Evolutionary conservation across 53 echinoderm and acorn worm genomes (phyloP), one percentile per base, ranked within the genome.

Genomic region (Zoroaster sp.): DNA sequence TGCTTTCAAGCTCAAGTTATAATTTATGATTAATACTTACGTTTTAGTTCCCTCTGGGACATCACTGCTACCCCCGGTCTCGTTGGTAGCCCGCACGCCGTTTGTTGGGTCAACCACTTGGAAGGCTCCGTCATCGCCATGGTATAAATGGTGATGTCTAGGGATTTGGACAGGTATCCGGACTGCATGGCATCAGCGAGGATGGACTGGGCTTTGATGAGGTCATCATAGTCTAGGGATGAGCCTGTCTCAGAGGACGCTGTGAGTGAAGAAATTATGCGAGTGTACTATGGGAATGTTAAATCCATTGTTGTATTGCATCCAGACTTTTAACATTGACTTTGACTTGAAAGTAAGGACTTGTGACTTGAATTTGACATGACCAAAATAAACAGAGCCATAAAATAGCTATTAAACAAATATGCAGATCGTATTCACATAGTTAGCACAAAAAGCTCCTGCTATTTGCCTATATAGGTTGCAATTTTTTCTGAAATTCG

Each of bases 111-210:
- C 99, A 46, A 90, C 89, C 21, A 92, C 90, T 81, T 74, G 25
- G 88, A 81, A 4, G 99, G 96, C 45, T 99, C 99, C 0, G 96
- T 94, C 96, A 99, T 94, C 23, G 89, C 28, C 88, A 99, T 55
- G 47, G 87, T 88, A n/a, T 85, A 67, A 14, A 99, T 88, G 21
- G 82, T 52, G 41, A 90, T 67, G 77, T 89, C 91, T 14, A 99
- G 90, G 18, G 38, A 68, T 5, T 71, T 87, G 0, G 77, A 86
- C 14, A 99, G 91, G 74, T 28, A 45, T n/a, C 96, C 99, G 23
- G 89, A 66, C 75, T 96, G 96, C 66, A 89, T 45, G 40, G 87
- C 87, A 55, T 91, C 88, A 3, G 69, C 96, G 4, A 99, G 23
- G 12, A 68, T 34, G 0, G 83, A 37, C 77, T 95, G 94, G 40